Conservation (phyloP, 2,113 vertebrate genomes). For the Colius striatus region DNA sequence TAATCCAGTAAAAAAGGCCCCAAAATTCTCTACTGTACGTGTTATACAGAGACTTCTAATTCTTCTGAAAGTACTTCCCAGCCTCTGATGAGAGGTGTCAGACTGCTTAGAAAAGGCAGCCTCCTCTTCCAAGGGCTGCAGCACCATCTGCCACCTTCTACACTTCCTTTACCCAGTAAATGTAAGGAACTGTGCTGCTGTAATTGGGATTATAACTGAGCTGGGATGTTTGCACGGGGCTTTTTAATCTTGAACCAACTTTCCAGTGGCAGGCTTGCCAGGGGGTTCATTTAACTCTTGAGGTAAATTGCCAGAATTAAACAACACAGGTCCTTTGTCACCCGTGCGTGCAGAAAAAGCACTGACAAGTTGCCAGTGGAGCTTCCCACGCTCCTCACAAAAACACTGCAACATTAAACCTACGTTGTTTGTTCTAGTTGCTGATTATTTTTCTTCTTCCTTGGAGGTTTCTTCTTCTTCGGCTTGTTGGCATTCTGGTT, state of each 20-base stretch:
- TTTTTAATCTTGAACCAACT: neutral
- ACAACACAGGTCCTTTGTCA: neutral
- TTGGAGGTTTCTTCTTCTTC: conserved; percentile 97
- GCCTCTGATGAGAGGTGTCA: neutral
- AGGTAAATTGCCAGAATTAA: neutral
- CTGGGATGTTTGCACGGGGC: neutral
- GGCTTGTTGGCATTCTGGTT: conserved; percentile 88
- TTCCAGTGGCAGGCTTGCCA: neutral
- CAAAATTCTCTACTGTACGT: neutral
- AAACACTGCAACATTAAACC: conserved; percentile 67
- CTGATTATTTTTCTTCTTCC: conserved; percentile 95
- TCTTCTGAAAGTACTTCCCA: neutral
- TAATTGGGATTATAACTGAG: neutral
- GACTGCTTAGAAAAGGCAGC: neutral
- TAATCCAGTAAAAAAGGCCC: neutral
- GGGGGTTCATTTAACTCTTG: neutral
- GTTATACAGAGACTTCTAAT: neutral
- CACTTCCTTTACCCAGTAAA: neutral
- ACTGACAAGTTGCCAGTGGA: neutral
- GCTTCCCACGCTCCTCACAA: neutral
- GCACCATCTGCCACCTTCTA: neutral
- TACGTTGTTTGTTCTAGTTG: conserved; percentile 90
- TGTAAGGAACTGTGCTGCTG: neutral
- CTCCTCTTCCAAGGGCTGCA: neutral
- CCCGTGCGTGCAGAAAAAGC: neutral